Evolutionary conservation across 2,888 invertebrate species (phyloP).

Genomic region (Auanema freiburgensis): DNA sequence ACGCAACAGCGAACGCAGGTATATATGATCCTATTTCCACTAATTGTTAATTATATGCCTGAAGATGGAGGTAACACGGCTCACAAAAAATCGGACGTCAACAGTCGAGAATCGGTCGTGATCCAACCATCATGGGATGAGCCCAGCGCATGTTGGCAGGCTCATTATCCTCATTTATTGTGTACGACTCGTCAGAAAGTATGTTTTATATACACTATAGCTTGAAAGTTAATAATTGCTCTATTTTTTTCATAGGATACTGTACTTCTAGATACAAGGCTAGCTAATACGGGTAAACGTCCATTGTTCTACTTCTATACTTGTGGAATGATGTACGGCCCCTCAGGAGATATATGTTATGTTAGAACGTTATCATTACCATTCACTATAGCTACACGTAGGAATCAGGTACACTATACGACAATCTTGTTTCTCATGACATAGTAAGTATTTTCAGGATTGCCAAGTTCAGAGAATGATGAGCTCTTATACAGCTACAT

Average conservation of each 20-base stretch:
- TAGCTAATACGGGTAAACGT: slow-evolving; percentile 53
- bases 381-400: slow-evolving; percentile 59
- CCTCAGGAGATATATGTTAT: slow-evolving; percentile 35
- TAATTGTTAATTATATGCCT: neutral
- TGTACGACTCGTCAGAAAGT: slow-evolving; percentile 63
- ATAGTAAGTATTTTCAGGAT: slow-evolving; percentile 38
- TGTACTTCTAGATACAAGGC: slow-evolving; percentile 29
- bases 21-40: neutral
- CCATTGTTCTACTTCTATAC: slow-evolving; percentile 62
- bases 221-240: neutral
- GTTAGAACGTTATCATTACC: slow-evolving; percentile 57
- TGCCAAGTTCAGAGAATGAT: slow-evolving; percentile 64
- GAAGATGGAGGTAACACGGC: slow-evolving; percentile 49
- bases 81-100: slow-evolving; percentile 63
- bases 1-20: slow-evolving; percentile 46
- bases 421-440: neutral
- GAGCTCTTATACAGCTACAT: slow-evolving; percentile 63
- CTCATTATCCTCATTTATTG: slow-evolving; percentile 60
- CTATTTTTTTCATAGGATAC: slow-evolving; percentile 31
- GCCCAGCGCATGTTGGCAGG: slow-evolving; percentile 47
- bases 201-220: slow-evolving; percentile 3
- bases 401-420: slow-evolving; percentile 47
- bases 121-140: slow-evolving; percentile 38
- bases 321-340: slow-evolving; percentile 42
- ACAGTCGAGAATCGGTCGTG: slow-evolving; percentile 47